A percentile compares a stretch with the other conserved stretches of the same genome.
Evolutionary conservation across 30 jellyfish, hydroid and myxozoan genomes (phyloP).

Genomic region (Cassiopea andromeda): DNA sequence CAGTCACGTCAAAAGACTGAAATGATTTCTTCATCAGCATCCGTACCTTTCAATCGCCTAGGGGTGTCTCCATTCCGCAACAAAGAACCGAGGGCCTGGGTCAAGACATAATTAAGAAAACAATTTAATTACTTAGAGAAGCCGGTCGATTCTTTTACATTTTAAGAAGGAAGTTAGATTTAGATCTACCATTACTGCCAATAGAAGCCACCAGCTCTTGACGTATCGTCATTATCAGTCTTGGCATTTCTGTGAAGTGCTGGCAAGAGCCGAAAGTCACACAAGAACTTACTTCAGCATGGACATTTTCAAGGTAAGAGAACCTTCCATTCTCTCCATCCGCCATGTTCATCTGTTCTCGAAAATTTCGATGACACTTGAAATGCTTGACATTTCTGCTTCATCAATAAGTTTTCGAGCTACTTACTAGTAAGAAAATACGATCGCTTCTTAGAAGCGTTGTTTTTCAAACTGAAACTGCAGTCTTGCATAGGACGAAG

Average conservation of each 20-base stretch:
- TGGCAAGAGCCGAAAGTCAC: constrained; percentile 42
- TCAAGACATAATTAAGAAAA: constrained; percentile 65
- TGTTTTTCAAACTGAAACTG: too few relatives aligned
- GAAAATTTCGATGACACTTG: neutral
- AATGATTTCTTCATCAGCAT: constrained; percentile 27
- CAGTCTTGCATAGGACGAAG: too few relatives aligned
- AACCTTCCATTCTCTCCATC: neutral
- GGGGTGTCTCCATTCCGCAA: constrained; percentile 56
- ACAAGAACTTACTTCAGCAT: neutral
- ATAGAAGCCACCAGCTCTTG: neutral
- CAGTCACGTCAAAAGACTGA: constrained; percentile 30
- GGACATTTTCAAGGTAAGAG: constrained; percentile 20
- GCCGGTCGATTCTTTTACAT: constrained; percentile 70
- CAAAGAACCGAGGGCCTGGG: constrained; percentile 43
- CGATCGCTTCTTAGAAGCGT: too few relatives aligned
- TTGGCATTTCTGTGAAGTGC: constrained; percentile 18
- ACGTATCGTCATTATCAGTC: constrained; percentile 18
- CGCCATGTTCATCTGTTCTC: neutral
- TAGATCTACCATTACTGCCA: constrained; percentile 22
- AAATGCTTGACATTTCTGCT: too few relatives aligned
- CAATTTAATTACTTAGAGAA: constrained; percentile 61
- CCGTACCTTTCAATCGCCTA: constrained; percentile 6
- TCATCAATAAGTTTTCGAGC: too few relatives aligned
- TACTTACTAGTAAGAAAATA: too few relatives aligned
- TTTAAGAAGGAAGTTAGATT: constrained; percentile 70